These are phyloP conservation scores for Miichthys miiuy DNA, from an alignment of 2,797 vertebrate genomes.

Conservation along the genomic window DNA sequence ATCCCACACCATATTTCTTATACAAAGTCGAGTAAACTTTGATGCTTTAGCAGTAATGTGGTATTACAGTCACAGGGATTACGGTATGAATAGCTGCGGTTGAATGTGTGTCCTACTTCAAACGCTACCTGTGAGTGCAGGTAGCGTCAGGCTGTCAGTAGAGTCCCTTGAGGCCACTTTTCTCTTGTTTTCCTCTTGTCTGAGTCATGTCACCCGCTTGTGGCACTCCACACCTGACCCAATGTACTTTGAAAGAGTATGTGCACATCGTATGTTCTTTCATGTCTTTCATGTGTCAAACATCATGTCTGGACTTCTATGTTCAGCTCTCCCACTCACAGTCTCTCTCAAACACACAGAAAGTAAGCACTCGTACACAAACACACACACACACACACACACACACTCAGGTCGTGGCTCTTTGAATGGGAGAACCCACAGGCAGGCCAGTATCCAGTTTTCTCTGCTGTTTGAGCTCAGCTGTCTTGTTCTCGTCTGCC, in stretches of 20 bases:
- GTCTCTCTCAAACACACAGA: slow-evolving; percentile 2
- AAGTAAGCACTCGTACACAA: not conserved
- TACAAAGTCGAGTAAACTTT: not conserved
- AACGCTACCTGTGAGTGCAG: slow-evolving; percentile 6
- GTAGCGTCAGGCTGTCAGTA: slow-evolving; percentile 16
- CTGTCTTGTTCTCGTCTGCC: slow-evolving; percentile 60
- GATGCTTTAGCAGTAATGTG: slow-evolving; percentile 4
- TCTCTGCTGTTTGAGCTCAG: slow-evolving; percentile 59
- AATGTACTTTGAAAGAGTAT: slow-evolving; percentile 19
- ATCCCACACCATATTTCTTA: not conserved
- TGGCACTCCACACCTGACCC: slow-evolving; percentile 49
- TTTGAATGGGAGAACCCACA: slow-evolving; percentile 65
- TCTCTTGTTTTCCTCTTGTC: slow-evolving; percentile 48
- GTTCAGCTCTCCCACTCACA: slow-evolving; percentile 18
- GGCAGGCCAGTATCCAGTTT: slow-evolving; percentile 55
- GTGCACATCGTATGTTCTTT: not conserved
- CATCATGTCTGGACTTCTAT: slow-evolving; percentile 37
- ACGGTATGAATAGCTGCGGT: slow-evolving; percentile 26
- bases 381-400: slow-evolving; percentile 23
- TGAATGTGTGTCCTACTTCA: slow-evolving; percentile 1
- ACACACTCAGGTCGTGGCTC: slow-evolving; percentile 57
- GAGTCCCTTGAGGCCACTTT: slow-evolving; percentile 40
- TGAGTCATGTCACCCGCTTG: slow-evolving; percentile 34
- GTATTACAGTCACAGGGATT: slow-evolving; percentile 17
- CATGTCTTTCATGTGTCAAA: slow-evolving; percentile 43